These are phyloP conservation scores for Electrophaes corylata DNA, from an alignment of 2,888 invertebrate genomes.

Conservation along the genomic window DNA sequence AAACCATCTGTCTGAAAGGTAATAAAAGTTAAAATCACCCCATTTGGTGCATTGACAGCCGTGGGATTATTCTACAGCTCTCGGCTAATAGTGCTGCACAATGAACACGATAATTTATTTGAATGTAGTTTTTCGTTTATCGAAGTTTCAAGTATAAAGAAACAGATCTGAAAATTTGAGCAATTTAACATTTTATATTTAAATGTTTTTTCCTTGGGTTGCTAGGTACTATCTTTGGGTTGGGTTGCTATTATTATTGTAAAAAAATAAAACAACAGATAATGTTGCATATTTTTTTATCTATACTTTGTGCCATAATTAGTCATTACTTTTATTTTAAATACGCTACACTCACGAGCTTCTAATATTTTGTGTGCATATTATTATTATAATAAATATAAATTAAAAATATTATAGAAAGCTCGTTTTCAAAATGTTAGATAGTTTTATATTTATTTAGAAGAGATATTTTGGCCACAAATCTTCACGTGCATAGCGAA, in stretches of 20 bases:
- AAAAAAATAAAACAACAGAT: too few species aligned
- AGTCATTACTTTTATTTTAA: not conserved
- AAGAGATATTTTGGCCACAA: conserved; percentile 2
- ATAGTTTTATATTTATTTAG: not conserved
- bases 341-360: not conserved
- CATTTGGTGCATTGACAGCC: conserved; percentile 62
- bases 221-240: too few species aligned
- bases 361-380: too few species aligned
- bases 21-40: conserved; percentile 62
- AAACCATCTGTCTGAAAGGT: conserved; percentile 55
- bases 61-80: conserved; percentile 56
- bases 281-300: too few species aligned
- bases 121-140: too few species aligned
- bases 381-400: not conserved
- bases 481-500: conserved; percentile 5
- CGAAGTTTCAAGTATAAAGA: too few species aligned
- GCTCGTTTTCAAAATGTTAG: not conserved
- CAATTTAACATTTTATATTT: too few species aligned
- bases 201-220: too few species aligned
- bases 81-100: conserved; percentile 4
- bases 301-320: too few species aligned
- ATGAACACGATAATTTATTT: not conserved
- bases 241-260: too few species aligned
- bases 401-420: not conserved
- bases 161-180: too few species aligned